A percentile compares a stretch with the other conserved stretches of the same genome.
These are phyloP conservation scores for Coenobita brevimanus DNA, from an alignment of 1,140 invertebrate species.

Conservation along the genomic window DNA sequence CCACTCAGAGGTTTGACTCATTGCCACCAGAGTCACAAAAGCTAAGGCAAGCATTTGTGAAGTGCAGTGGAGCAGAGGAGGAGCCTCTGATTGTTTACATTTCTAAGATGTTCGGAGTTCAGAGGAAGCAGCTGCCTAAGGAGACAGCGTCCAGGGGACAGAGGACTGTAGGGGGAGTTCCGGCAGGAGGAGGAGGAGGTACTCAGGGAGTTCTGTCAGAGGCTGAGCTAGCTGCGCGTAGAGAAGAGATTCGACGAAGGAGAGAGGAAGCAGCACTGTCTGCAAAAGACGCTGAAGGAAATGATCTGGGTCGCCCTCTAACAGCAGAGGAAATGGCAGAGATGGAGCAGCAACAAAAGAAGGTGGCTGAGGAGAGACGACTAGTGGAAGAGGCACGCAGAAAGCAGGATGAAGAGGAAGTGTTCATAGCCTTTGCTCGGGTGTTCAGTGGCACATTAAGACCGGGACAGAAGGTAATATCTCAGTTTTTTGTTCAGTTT, in stretches of 20 bases:
- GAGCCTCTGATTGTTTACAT: constrained; percentile 91
- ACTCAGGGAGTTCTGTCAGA: constrained; percentile 79
- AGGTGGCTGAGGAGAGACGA: constrained; percentile 69
- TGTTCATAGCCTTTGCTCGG: constrained; percentile 94
- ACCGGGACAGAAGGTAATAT: constrained; percentile 80
- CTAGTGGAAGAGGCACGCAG: constrained; percentile 72
- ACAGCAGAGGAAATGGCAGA: constrained; percentile 37
- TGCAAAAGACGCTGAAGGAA: neutral
- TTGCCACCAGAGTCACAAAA: constrained; percentile 82
- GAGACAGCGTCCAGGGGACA: constrained; percentile 73
- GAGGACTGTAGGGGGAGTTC: constrained; percentile 74
- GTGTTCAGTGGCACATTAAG: constrained; percentile 91
- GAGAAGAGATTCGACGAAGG: constrained; percentile 81
- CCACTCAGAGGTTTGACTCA: constrained; percentile 80
- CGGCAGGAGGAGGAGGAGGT: neutral
- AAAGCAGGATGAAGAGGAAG: constrained; percentile 77
- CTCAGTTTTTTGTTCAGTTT: too few species aligned
- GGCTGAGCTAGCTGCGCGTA: constrained; percentile 83
- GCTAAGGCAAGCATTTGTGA: constrained; percentile 84
- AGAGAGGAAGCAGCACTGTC: constrained; percentile 75
- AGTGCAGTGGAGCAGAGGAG: constrained; percentile 80
- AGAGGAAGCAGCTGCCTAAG: constrained; percentile 82
- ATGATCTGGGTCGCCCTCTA: neutral
- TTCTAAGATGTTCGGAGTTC: constrained; percentile 80
- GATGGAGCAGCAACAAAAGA: constrained; percentile 32